Evolutionary conservation across 2,113 vertebrate genomes (phyloP), one percentile per base, ranked within the genome.

Genomic region (Chaetops frenatus): DNA sequence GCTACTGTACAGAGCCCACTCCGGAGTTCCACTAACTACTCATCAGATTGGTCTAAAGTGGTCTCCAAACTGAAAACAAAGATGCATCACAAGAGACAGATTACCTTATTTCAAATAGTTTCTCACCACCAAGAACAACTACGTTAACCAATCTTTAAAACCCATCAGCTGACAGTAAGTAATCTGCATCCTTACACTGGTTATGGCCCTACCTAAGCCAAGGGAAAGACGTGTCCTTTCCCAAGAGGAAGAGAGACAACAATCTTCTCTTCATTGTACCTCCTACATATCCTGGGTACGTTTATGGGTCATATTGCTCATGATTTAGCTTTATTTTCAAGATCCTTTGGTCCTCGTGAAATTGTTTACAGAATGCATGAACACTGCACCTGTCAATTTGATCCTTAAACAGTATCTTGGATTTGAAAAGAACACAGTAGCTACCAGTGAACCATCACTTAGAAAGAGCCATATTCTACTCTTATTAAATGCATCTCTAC

Each of bases 1-100:
- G 36, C 24, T 28, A 44, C 66, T 11, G 29, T 16, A 66, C 31
- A 29, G 31, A 73, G 25, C 33, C 21, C 58, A 23, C 6, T 35
- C 70, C 2, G 21, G 23, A 71, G 54, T 71, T 51, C 20, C 33
- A 47, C 11, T 1, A 53, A 38, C 19, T 19, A 53, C 24, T 65
- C 31, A 65, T 0, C 16, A 0, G 21, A 28, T 12, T 45, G 38
- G 2, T 10, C 47, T 33, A 42, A 50, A 76, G 5, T 13, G 17
- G 22, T 50, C 60, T 45, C 51, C 36, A 31, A 33, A 57, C 6
- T 35, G 23, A 45, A 82, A 95, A 66, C 21, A n/a, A 65, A 54
- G 29, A 56, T 25, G 25, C n/a, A 81, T 31, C 21, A 45, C 23
- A 70, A 69, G 12, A 85, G 24, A 70, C 6, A 21, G 23, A 74